Percentiles rank a stretch among this genome's conserved stretches.
phyloP scores from a whole-genome alignment of 2,888 invertebrate genomes.

The Flexamia atlantica region DNA sequence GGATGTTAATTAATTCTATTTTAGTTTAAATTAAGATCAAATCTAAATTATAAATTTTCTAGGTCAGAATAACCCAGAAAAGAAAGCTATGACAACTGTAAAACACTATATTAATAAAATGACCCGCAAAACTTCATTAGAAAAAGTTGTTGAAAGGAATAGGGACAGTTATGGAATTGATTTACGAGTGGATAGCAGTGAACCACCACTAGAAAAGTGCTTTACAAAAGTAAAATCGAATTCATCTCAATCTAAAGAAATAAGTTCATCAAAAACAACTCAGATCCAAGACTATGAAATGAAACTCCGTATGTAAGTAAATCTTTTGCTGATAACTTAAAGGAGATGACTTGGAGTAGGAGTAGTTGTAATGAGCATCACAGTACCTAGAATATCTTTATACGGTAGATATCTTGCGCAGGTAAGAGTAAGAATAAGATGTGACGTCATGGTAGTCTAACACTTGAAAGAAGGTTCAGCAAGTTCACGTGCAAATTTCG shows the following conservation, averaged over 20 bases:
- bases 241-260: neutral
- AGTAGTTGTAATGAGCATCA: no score
- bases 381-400: no score
- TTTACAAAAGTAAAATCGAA: neutral
- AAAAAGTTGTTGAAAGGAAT: constrained; percentile 65
- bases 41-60: neutral
- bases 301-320: constrained; percentile 53
- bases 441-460: no score
- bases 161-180: constrained; percentile 66
- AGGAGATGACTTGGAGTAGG: no score
- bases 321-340: no score
- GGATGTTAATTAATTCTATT: no score
- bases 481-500: no score
- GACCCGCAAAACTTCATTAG: constrained; percentile 66
- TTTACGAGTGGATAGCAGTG: constrained; percentile 25
- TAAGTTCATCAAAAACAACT: neutral
- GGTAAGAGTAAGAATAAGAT: no score
- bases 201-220: neutral
- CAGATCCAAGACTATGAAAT: constrained; percentile 40
- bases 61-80: constrained; percentile 20
- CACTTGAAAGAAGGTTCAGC: no score
- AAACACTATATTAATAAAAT: constrained; percentile 67
- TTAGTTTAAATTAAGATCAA: no score
- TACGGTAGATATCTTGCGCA: no score
- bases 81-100: constrained; percentile 64